Percentiles rank a stretch among this genome's conserved stretches.
phyloP scores from a whole-genome alignment of 2,113 vertebrate genomes.

The Prolemur simus region DNA sequence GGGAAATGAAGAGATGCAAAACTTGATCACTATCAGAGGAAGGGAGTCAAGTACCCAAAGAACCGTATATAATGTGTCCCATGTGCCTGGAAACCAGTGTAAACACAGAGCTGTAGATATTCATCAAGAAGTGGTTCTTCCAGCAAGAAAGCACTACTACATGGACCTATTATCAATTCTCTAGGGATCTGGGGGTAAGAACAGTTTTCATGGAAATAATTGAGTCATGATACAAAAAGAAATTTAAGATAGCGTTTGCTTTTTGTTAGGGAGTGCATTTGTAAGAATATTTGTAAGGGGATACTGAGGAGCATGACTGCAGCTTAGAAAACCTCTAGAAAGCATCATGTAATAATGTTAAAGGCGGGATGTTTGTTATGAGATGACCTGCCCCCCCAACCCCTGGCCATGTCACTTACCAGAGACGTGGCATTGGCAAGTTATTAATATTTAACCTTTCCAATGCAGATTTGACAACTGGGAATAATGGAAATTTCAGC shows the following conservation, averaged over 20 bases:
- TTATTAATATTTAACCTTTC: neutral
- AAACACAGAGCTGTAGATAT: neutral
- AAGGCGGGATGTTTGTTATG: neutral
- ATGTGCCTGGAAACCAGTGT: neutral
- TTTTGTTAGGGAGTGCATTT: neutral
- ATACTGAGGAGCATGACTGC: neutral
- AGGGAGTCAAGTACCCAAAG: neutral
- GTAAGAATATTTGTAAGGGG: neutral
- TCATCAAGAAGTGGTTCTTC: neutral
- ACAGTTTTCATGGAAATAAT: neutral
- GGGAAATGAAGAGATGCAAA: neutral
- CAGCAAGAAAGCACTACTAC: neutral
- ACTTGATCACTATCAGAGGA: neutral
- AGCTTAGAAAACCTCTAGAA: neutral
- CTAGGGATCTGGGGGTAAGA: neutral
- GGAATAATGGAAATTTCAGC: neutral
- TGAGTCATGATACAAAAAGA: neutral
- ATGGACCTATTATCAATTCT: neutral
- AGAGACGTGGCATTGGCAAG: neutral
- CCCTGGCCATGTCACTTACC: neutral
- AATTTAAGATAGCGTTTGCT: neutral
- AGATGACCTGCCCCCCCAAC: neutral
- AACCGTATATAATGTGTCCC: neutral
- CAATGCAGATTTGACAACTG: neutral
- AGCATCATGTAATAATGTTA: neutral